Conservation (phyloP, 2,888 invertebrate genomes). For the Actias luna region DNA sequence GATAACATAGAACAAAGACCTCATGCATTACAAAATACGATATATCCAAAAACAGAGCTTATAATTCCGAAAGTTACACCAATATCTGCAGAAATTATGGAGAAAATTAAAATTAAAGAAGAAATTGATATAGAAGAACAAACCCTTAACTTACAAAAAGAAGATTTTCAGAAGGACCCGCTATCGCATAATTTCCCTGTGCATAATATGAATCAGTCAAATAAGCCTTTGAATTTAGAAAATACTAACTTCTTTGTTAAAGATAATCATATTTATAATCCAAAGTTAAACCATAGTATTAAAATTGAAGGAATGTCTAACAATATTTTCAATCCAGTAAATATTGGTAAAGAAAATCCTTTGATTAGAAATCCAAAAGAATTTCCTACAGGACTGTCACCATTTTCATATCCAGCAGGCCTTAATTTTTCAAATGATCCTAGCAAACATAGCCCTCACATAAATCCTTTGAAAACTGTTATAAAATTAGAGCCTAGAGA, state of each 20-base stretch:
- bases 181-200: constrained; percentile 69
- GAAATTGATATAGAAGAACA: constrained; percentile 75
- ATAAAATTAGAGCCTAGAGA: constrained; percentile 78
- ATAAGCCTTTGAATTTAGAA: constrained; percentile 72
- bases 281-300: constrained; percentile 66
- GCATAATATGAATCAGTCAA: constrained; percentile 60
- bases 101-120: constrained; percentile 78
- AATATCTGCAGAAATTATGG: constrained; percentile 74
- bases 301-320: constrained; percentile 72
- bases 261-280: constrained; percentile 72
- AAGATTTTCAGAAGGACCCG: constrained; percentile 73
- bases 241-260: constrained; percentile 76
- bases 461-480: constrained; percentile 76
- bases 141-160: constrained; percentile 66
- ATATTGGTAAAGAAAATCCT: constrained; percentile 69
- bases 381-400: constrained; percentile 63
- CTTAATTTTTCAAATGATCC: constrained; percentile 69
- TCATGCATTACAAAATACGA: constrained; percentile 46
- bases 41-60: constrained; percentile 82
- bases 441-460: constrained; percentile 67
- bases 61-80: constrained; percentile 83
- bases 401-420: constrained; percentile 64
- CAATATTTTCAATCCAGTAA: constrained; percentile 70
- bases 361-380: constrained; percentile 74
- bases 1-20: constrained; percentile 61